Conservation (phyloP, 2,113 vertebrate species). For the Osmerus eperlanus region DNA sequence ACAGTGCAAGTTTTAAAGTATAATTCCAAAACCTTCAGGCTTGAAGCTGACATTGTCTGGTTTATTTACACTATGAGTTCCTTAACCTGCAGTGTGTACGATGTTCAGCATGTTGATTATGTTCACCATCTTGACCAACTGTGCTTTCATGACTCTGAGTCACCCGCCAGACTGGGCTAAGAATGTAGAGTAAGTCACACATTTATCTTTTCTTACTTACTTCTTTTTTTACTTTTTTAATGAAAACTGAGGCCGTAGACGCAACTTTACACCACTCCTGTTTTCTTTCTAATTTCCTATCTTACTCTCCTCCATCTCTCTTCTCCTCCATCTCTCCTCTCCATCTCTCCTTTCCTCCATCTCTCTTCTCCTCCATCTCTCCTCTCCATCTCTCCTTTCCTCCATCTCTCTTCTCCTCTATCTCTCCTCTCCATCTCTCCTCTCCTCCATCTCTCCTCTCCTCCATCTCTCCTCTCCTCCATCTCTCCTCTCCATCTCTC, state of each 20-base stretch:
- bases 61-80: slow-evolving; percentile 41
- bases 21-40: too few species aligned
- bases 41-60: too few species aligned
- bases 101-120: slow-evolving; percentile 99
- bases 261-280: neutral
- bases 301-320: neutral
- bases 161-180: slow-evolving; percentile 96
- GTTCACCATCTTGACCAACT: slow-evolving; percentile 99
- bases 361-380: too few species aligned
- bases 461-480: too few species aligned
- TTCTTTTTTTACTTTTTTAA: neutral
- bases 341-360: too few species aligned
- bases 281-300: neutral
- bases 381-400: too few species aligned
- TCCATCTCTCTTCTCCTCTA: too few species aligned
- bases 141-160: slow-evolving; percentile 97
- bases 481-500: too few species aligned
- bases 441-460: too few species aligned
- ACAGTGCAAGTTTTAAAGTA: too few species aligned
- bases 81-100: slow-evolving; percentile 80
- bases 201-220: neutral
- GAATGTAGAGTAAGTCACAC: slow-evolving; percentile 97
- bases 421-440: too few species aligned
- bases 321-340: neutral
- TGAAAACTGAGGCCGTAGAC: too few species aligned